Conservation (phyloP, 2,888 invertebrate genomes). For the Schizotus pectinicornis region DNA sequence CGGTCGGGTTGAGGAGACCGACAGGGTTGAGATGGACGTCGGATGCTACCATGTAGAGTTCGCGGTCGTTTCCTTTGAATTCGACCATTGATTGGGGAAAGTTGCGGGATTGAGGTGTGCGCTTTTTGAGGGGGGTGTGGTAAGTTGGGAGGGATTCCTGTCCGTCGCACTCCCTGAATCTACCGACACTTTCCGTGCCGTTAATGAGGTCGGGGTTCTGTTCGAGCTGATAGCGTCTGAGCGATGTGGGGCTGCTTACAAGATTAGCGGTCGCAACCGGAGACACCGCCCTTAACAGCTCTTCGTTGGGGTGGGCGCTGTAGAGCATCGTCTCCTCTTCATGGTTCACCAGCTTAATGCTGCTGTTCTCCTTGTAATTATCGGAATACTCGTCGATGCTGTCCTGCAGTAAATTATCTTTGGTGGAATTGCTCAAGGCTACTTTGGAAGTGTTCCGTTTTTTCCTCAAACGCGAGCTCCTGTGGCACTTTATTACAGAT, state of each 20-base stretch:
- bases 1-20: constrained; percentile 67
- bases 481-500: constrained; percentile 62
- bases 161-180: constrained; percentile 30
- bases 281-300: constrained; percentile 42
- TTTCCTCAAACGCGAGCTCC: constrained; percentile 58
- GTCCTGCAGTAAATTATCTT: constrained; percentile 50
- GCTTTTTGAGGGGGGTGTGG: constrained; percentile 20
- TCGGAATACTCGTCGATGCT: constrained; percentile 48
- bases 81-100: constrained; percentile 16
- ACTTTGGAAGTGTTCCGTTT: constrained; percentile 62
- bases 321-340: constrained; percentile 48
- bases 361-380: constrained; percentile 45
- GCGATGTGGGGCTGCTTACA: constrained; percentile 64
- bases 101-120: constrained; percentile 5
- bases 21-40: constrained; percentile 78
- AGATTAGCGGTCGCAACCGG: constrained; percentile 58
- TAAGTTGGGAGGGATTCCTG: not conserved
- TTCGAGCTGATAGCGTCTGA: constrained; percentile 64
- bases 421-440: constrained; percentile 57
- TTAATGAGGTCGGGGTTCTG: constrained; percentile 83
- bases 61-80: constrained; percentile 54
- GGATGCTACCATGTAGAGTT: constrained; percentile 65
- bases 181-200: constrained; percentile 70
- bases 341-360: constrained; percentile 41
- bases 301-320: constrained; percentile 48